These are phyloP conservation scores for Emys orbicularis DNA, from an alignment of 2,797 vertebrate species.

Conservation along the genomic window DNA sequence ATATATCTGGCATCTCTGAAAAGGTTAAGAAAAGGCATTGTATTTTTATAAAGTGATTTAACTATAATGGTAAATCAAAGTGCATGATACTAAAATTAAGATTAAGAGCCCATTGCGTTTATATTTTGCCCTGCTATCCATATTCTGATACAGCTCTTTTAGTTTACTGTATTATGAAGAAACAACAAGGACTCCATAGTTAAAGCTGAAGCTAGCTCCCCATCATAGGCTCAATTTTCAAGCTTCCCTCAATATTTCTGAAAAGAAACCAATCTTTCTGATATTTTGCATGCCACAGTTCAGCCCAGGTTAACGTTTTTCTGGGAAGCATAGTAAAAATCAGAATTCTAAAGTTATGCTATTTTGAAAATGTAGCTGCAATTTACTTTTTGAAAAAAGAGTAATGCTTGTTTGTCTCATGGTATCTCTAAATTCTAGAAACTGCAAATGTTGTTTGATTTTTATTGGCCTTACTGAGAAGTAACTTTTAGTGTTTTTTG, in stretches of 20 bases:
- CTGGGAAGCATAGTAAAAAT: no score
- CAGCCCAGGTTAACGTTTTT: no score
- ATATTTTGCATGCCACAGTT: not conserved
- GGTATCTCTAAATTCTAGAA: not conserved
- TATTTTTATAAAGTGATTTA: not conserved
- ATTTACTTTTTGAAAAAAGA: no score
- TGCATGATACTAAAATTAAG: not conserved
- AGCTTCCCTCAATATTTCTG: not conserved
- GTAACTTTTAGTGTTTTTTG: no score
- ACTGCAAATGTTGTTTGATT: not conserved
- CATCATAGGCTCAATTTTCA: not conserved
- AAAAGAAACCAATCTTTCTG: not conserved
- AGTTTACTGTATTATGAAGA: rapidly evolving
- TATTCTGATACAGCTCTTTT: not conserved
- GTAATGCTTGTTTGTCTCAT: no score
- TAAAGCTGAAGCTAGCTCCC: not conserved
- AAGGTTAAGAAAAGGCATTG: not conserved
- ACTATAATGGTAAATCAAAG: not conserved
- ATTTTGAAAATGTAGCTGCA: no score
- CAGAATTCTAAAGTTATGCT: no score
- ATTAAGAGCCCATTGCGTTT: not conserved
- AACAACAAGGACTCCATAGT: not conserved
- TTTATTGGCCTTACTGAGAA: not conserved
- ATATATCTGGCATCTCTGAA: not conserved
- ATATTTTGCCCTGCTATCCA: not conserved